Evolutionary conservation across 1,140 invertebrate species (phyloP).

Genomic region (Zaprionus gabonicus): DNA sequence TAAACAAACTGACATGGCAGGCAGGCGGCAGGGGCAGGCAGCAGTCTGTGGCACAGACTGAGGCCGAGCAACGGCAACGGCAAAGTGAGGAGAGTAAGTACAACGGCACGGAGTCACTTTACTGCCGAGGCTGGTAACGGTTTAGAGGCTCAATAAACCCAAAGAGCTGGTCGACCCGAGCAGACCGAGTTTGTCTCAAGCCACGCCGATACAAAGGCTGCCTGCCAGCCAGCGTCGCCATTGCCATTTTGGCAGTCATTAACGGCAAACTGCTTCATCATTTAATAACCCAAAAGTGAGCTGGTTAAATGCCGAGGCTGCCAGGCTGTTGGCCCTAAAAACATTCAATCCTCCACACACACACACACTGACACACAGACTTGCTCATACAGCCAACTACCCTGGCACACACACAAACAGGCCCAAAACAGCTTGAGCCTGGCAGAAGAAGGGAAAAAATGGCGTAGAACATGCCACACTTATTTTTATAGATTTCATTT

Average conservation of each 20-base stretch:
- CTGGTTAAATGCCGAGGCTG: slow-evolving; percentile 78
- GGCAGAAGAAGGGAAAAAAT: slow-evolving; percentile 41
- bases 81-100: slow-evolving; percentile 16
- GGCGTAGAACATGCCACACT: slow-evolving; percentile 80
- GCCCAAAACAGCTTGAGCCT: slow-evolving; percentile 63
- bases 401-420: slow-evolving; percentile 13
- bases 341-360: slow-evolving; percentile 41
- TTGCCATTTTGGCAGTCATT: slow-evolving; percentile 81
- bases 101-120: slow-evolving; percentile 19
- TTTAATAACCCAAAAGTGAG: slow-evolving; percentile 83
- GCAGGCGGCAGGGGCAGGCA: slow-evolving; percentile 36
- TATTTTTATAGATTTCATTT: slow-evolving; percentile 84
- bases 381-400: neutral
- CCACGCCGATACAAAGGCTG: slow-evolving; percentile 25
- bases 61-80: neutral
- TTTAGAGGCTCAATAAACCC: slow-evolving; percentile 81
- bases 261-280: slow-evolving; percentile 83
- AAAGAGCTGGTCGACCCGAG: slow-evolving; percentile 57
- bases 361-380: slow-evolving; percentile 22
- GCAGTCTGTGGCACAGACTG: slow-evolving; percentile 31
- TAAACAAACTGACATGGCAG: slow-evolving; percentile 80
- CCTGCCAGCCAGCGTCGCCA: slow-evolving; percentile 61
- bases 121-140: slow-evolving; percentile 52
- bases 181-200: slow-evolving; percentile 26
- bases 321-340: slow-evolving; percentile 55